phyloP scores from a whole-genome alignment of 2,797 vertebrate species.

The Crocodylus rhombifer region DNA sequence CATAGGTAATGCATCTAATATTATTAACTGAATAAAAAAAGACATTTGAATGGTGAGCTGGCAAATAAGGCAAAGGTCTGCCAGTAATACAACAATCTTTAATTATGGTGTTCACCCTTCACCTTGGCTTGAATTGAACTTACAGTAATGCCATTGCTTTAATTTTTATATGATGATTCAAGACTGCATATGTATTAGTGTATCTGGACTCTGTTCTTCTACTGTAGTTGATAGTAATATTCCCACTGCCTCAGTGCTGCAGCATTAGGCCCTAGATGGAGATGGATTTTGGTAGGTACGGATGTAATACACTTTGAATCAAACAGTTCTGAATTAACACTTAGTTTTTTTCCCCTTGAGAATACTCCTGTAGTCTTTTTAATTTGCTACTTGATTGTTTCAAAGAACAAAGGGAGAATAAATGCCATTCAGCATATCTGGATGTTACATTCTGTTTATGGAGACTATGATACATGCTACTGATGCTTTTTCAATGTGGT shows the following conservation, averaged over 20 bases:
- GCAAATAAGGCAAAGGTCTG: neutral
- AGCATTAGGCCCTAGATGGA: neutral
- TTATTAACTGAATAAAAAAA: neutral
- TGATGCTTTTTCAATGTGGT: neutral
- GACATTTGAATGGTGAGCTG: no score
- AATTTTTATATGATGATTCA: neutral
- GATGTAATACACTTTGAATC: neutral
- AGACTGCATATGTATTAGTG: neutral
- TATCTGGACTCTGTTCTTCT: neutral
- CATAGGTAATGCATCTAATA: neutral
- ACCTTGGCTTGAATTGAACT: neutral
- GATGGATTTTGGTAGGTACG: accelerated
- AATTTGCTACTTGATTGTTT: constrained; percentile 3
- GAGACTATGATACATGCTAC: neutral
- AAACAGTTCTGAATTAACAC: neutral
- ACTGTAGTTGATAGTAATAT: neutral
- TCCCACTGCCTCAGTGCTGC: neutral
- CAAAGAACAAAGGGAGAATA: neutral
- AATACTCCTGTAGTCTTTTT: neutral
- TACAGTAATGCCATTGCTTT: neutral
- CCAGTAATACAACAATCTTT: neutral
- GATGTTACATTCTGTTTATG: neutral
- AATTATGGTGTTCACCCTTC: neutral
- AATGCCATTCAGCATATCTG: neutral
- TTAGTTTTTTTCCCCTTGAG: neutral